Evolutionary conservation across 2,797 vertebrate genomes (phyloP), one percentile per base, ranked within the genome.

Genomic region (Myotis vivesi): DNA sequence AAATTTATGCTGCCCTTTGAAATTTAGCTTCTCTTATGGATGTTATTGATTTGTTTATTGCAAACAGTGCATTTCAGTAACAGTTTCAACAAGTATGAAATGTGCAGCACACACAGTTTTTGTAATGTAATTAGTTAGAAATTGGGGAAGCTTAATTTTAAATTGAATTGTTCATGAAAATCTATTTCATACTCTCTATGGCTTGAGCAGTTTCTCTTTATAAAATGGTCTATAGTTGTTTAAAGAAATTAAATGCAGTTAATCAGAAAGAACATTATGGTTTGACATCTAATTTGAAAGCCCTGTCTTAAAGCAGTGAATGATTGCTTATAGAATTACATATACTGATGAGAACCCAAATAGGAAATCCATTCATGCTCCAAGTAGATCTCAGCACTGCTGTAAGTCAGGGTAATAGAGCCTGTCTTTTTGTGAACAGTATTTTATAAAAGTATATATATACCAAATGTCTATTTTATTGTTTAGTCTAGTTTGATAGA

Each of bases 211-310:
- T 96, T 97, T 84, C 76, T 97, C 62, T 69, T 49, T 46, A 94
- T 83, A 94, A 97, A 95, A 59, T 89, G 64, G 68, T 76, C 66
- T 90, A 19, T 77, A 53, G 41, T 97, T 93, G 95, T 83, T 95
- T 95, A 92, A 95, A 96, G 87, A 8, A 97, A 95, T 88, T 90
- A 92, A 92, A 66, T 96, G 38, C 79, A 17, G 30, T 85, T 95
- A 94, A 93, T 96, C 69, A 69, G 93, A 96, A 91, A 93, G 68
- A 44, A 53, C 91, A 92, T 86, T 97, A 66, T 23, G 16, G 46
- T 89, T 57, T 94, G 86, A 97, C 87, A 95, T 2, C 28, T 94
- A 84, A 96, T 97, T 96, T 93, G 94, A 97, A 97, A 97, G 13
- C 12, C 69, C 25, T 94, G 3, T 97, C 80, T 96, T 80, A 68